Base-by-base conservation (phyloP, 2,888 invertebrate genomes). In the Elegia similella region DNA sequence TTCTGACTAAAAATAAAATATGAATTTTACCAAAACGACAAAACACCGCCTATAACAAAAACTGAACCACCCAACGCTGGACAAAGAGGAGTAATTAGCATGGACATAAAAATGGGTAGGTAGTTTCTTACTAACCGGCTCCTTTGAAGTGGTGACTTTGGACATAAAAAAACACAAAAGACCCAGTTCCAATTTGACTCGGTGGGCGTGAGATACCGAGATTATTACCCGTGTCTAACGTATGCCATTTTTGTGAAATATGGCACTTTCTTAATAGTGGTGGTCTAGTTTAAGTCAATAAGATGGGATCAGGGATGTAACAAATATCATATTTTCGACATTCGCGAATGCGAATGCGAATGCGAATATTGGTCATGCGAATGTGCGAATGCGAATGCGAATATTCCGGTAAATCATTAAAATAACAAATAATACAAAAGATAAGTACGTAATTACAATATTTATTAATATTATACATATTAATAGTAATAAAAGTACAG, bases 151-250 rank as follows among this genome's bases (percentile, higher is more conserved):
- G 30, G 48, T 15, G 32, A 15, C 32, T 32, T 47, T 30, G 1
- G 1, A 46, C 23, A 7, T 12, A n/a, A 47, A 47, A 47, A 47
- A 29, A 50, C 7, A 10, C 34, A 16, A 50, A 50, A 34, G 6
- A 12, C 12, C 50, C 10, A 38, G 17, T 16, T 16, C 16, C n/a
- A 17, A 50, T 50, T 50, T 12, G 50, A 17, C 34, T 8, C 34
- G 42, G 52, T 63, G 68, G 68, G 68, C 67, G 67, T 73, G 69
- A 62, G 66, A 66, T 50, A 54, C 52, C 62, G 60, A 62, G 67
- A 73, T 75, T 70, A 78, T 72, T 70, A 69, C 65, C 73, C 73
- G 71, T 77, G 66, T 67, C 77, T 64, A 76, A 80, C 76, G 55
- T 46, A 43, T 59, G 59, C 54, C 62, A 61, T 52, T 56, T 53